These are phyloP conservation scores for Sitobion miscanthi DNA, from an alignment of 1,140 invertebrate species.

Conservation along the genomic window DNA sequence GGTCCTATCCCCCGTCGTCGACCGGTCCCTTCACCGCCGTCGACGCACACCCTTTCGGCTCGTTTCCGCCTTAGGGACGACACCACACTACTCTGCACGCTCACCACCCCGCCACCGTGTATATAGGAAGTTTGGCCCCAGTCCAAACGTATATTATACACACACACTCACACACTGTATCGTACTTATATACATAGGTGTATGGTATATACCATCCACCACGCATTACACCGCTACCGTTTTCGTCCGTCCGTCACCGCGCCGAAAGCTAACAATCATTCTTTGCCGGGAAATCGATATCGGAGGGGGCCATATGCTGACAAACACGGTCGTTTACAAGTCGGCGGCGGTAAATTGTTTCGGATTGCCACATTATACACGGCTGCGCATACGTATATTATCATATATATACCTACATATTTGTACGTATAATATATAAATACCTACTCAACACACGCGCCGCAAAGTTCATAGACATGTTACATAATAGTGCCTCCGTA, in stretches of 20 bases:
- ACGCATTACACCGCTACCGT: background rate
- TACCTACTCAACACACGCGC: background rate
- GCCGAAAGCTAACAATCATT: constrained; percentile 45
- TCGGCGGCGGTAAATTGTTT: constrained; percentile 47
- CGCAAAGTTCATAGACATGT: background rate
- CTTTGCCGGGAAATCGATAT: constrained; percentile 43
- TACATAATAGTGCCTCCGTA: background rate
- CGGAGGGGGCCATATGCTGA: constrained; percentile 14
- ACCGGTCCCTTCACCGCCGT: background rate
- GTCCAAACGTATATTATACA: constrained; percentile 34
- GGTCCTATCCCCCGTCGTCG: background rate
- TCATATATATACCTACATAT: background rate
- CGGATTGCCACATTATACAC: constrained; percentile 8
- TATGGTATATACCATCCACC: background rate
- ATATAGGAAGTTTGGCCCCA: constrained; percentile 24
- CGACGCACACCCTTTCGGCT: background rate
- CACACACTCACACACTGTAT: background rate
- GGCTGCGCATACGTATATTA: background rate
- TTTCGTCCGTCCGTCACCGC: background rate
- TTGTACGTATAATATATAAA: background rate
- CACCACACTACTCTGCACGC: background rate
- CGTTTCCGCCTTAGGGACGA: constrained; percentile 50
- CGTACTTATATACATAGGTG: background rate
- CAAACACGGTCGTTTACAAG: constrained; percentile 33
- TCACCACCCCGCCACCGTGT: background rate